Base-by-base conservation (phyloP, 1,140 invertebrate species). In the Papilio helenus region DNA sequence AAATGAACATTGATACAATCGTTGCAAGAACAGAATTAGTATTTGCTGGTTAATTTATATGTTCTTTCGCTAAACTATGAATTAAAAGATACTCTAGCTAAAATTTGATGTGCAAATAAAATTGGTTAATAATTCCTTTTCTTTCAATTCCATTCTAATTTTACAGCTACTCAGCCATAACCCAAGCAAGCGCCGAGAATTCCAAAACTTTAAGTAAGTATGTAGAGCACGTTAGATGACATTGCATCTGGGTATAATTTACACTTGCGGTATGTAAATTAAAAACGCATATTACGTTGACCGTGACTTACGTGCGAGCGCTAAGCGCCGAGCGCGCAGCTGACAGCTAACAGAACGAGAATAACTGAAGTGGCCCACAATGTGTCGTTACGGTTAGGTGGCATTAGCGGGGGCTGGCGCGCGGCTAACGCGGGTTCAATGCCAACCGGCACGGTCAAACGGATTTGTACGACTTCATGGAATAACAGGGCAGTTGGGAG, bases 371-470 rank as follows among this genome's bases (percentile, higher is more conserved):
- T 44, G 76, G 76, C 55, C 76, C 76, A 77, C 76, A 77, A 77
- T 77, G 55, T 61, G 76, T 87, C 81, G 86, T 87, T 83, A 84
- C 83, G 86, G 82, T 82, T 80, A 83, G 81, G 80, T 82, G 79
- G 81, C 83, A 81, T 82, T 84, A 78, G 82, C 44, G 83, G 80
- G 82, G 81, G 80, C 81, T 72, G 80, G 84, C 85, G 79, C 80
- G 85, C 84, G 84, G 83, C 85, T 89, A 89, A 90, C 86, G 85
- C 84, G 85, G 83, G 85, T 85, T 85, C 81, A 80, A 80, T 82
- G 84, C 83, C 83, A 81, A 78, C 83, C 83, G 83, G 84, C 89
- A 89, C 85, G 88, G 84, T 79, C 79, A 77, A 77, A 77, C 78
- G 81, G 79, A 82, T 74, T 49, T 73, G 74, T 80, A 87, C 81